Conservation (phyloP, 2,113 vertebrate genomes). For the Nothobranchius furzeri region DNA sequence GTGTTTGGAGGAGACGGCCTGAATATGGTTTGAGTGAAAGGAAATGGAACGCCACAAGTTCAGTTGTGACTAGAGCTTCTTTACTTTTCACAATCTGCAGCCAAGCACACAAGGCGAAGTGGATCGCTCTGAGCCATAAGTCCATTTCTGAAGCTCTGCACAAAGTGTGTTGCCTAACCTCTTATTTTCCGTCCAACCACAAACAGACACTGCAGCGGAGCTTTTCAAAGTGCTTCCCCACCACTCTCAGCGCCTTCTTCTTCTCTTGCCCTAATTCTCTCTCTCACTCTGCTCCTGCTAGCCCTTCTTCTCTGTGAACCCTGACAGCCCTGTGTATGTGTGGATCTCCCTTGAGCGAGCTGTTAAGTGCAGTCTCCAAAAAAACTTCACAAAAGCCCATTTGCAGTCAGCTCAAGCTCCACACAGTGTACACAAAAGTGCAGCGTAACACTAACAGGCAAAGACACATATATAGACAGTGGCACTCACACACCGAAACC, state of each 20-base stretch:
- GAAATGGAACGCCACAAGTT: not conserved
- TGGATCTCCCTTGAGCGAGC: constrained; percentile 78
- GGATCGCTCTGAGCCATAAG: constrained; percentile 47
- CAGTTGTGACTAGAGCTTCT: constrained; percentile 39
- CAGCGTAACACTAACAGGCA: constrained; percentile 62
- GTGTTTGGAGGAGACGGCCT: not conserved
- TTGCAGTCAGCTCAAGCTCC: constrained; percentile 71
- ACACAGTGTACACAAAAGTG: constrained; percentile 36
- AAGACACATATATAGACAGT: constrained; percentile 47
- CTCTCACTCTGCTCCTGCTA: constrained; percentile 43
- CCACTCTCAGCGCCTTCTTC: constrained; percentile 52
- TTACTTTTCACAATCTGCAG: not conserved
- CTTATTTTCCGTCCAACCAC: constrained; percentile 51
- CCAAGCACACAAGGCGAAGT: constrained; percentile 49
- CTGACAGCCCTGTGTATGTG: constrained; percentile 58
- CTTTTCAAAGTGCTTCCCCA: constrained; percentile 65
- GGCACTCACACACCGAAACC: constrained; percentile 40
- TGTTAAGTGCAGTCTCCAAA: constrained; percentile 80
- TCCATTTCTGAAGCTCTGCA: constrained; percentile 56
- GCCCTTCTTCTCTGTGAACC: constrained; percentile 67
- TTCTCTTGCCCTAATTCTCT: constrained; percentile 55
- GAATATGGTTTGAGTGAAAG: constrained; percentile 37
- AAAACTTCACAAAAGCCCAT: constrained; percentile 78
- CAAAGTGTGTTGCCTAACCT: constrained; percentile 58
- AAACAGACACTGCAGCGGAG: constrained; percentile 53